phyloP scores from a whole-genome alignment of 92 coral and sea anemone species.

The Meandrina meandrites region DNA sequence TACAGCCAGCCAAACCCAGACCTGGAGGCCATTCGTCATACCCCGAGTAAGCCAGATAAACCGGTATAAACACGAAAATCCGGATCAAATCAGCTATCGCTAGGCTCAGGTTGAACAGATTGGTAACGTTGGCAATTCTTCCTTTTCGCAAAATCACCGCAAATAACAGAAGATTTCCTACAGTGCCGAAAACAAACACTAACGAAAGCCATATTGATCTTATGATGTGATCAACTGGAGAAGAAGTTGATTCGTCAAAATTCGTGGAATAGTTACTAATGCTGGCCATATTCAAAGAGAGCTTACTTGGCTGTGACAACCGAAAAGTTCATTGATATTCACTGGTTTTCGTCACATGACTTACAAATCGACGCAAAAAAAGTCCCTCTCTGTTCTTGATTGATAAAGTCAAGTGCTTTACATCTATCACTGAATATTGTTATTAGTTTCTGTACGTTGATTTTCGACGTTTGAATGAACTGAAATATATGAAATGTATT shows the following conservation, averaged over 20 bases:
- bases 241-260: neutral
- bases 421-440: neutral
- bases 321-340: neutral
- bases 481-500: neutral
- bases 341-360: neutral
- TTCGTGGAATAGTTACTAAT: neutral
- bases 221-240: constrained; percentile 7
- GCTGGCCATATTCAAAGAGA: neutral
- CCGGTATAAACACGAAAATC: constrained; percentile 59
- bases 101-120: constrained; percentile 68
- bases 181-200: constrained; percentile 43
- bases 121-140: constrained; percentile 64
- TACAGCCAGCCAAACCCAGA: constrained; percentile 56
- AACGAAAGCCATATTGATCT: constrained; percentile 64
- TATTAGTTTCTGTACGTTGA: neutral
- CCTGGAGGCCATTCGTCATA: constrained; percentile 52
- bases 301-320: neutral
- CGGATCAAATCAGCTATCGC: constrained; percentile 72
- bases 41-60: constrained; percentile 64
- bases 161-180: constrained; percentile 69
- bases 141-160: constrained; percentile 60
- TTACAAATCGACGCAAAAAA: neutral
- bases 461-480: neutral
- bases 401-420: neutral
- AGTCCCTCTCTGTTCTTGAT: neutral